Evolutionary conservation across 2,797 vertebrate genomes (phyloP), one percentile per base, ranked within the genome.

Genomic region (Syndactyla subalaris): DNA sequence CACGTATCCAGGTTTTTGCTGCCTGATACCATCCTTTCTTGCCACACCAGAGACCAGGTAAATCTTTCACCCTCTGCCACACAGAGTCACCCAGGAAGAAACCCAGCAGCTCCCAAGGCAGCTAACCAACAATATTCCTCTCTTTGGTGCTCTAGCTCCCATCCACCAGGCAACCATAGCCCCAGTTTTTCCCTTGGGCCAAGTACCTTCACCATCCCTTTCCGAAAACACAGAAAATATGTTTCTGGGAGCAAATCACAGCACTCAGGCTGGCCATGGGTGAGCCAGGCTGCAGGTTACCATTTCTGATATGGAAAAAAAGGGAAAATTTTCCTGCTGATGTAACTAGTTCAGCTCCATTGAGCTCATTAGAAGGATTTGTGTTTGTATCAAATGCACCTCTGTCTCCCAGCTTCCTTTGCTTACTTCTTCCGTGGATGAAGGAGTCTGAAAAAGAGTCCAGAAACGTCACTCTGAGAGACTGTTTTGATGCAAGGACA

Each of bases 41-140:
- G 24, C 48, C 3, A 0, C 10, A 9, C 0, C 1, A 67, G 34
- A 57, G 41, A 34, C 3, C 2, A 5, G 22, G 26, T 45, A 62
- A 68, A 54, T 5, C 2, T 21, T 38, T 52, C 13, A 1, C 15
- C 7, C 20, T 73, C 38, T 68, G 32, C 58, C 49, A 23, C 1
- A 0, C 15, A 23, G 34, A 43, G 62, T 26, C 59, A 34, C 32
- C 32, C 1, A 1, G 49, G 55, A 52, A 58, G 55, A 82, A 79
- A 36, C 8, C 23, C 43, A 46, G 21, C 29, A 85, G 67, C 38
- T 46, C 45, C 43, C 38, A 46, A 61, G 29, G 43, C 17, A 23
- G 21, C 10, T 45, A 54, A 58, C 2, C 1, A 58, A 43, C 20
- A 49, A 1, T 30, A 19, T 67, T 51, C 18, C 13, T 57, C 22